Evolutionary conservation across 2,888 invertebrate species (phyloP).

Genomic region (Graphium colonna): DNA sequence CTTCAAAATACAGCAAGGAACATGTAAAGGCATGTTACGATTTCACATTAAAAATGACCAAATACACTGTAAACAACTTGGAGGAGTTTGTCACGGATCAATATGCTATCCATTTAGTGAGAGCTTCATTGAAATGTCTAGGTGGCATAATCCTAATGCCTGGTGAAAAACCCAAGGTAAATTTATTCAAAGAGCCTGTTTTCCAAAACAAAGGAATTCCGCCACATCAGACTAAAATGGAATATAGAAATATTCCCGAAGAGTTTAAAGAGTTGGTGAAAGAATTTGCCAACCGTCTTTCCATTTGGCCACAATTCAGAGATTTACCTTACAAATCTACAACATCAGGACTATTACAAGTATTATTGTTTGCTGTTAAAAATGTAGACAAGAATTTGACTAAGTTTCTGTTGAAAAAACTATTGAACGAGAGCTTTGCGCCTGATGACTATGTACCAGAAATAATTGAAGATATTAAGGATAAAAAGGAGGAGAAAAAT

Average conservation of each 20-base stretch:
- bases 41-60: constrained; percentile 85
- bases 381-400: constrained; percentile 78
- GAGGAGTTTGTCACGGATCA: constrained; percentile 91
- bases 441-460: constrained; percentile 57
- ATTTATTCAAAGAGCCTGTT: constrained; percentile 50
- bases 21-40: constrained; percentile 80
- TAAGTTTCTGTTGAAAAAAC: constrained; percentile 78
- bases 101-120: constrained; percentile 88
- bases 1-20: constrained; percentile 55
- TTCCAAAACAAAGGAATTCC: constrained; percentile 54
- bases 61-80: constrained; percentile 89
- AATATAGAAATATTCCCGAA: constrained; percentile 74
- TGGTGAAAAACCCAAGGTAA: constrained; percentile 65
- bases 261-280: constrained; percentile 82
- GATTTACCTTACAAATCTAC: constrained; percentile 85
- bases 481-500: constrained; percentile 38
- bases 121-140: constrained; percentile 85
- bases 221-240: constrained; percentile 57
- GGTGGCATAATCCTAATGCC: constrained; percentile 82
- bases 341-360: constrained; percentile 87
- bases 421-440: constrained; percentile 83
- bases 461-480: constrained; percentile 43
- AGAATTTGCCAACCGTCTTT: constrained; percentile 82
- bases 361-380: constrained; percentile 81
- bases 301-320: constrained; percentile 88